Evolutionary conservation across 1,140 invertebrate genomes (phyloP), one percentile per base, ranked within the genome.

Genomic region (Drosophila jambulina): DNA sequence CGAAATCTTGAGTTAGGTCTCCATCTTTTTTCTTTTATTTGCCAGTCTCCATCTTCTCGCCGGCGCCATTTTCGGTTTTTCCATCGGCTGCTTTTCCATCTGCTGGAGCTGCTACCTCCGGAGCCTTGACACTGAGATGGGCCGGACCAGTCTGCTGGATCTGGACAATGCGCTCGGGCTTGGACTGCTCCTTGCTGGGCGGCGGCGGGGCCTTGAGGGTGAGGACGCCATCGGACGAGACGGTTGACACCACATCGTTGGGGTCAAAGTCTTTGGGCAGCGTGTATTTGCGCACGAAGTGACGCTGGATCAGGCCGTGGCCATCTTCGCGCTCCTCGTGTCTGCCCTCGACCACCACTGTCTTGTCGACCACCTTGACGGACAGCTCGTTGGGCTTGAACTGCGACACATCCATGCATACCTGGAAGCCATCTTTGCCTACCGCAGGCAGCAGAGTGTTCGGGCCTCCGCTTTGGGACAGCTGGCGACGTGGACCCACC

Each of bases 351-450:
- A 97, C 94, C 9, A 96, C 91, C 0, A 96, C 93, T 1, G 93
- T 94, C 38, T 95, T 95, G 67, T 97, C 96, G 1, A 95, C 94
- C 0, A 96, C 96, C 91, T 97, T 97, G 2, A 98, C 96, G 3
- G 95, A 94, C 13, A 98, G 95, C 91, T 98, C 97, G 34, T 96
- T 95, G 0, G 97, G 97, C 40, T 95, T 93, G 92, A 98, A 98
- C 79, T 98, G 97, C 25, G 97, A 95, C 1, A 98, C 96, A 86
- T 98, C 97, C 82, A 97, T 92, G 70, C 95, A 95, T 0, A 96
- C 95, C 92, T 96, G 94, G 71, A 95, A 95, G 23, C 94, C 94
- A 58, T 95, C 94, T 42, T 95, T 95, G 51, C 95, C 94, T 29
- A 93, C 53, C 2, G 77, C 67, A 1, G 91, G 84, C 61, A 91